Conservation (phyloP, 2,888 invertebrate species). For the Scaptodrosophila latifasciaeformis region DNA sequence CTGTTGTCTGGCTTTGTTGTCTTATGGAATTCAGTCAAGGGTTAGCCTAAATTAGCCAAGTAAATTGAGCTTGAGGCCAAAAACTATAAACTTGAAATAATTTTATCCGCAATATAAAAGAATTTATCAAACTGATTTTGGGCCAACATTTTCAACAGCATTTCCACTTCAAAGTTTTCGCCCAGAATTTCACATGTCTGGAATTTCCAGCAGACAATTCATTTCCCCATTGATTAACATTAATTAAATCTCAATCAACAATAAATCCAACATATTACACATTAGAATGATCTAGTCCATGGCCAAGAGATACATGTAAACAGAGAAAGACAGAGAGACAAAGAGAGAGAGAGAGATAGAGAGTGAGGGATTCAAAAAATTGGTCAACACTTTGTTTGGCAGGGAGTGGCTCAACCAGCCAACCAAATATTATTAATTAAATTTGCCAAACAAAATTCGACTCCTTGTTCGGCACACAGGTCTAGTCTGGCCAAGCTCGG, state of each 20-base stretch:
- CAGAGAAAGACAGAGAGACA: background rate
- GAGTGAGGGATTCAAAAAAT: background rate
- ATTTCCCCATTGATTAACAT: too few relatives aligned
- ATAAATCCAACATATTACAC: too few relatives aligned
- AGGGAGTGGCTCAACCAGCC: background rate
- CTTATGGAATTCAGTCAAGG: constrained; percentile 13
- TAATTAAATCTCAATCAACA: too few relatives aligned
- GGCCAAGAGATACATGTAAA: background rate
- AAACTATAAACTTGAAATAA: too few relatives aligned
- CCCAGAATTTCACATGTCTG: too few relatives aligned
- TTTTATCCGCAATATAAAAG: too few relatives aligned
- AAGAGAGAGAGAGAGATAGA: background rate
- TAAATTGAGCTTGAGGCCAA: constrained; percentile 32
- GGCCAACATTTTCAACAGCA: too few relatives aligned
- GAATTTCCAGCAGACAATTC: too few relatives aligned
- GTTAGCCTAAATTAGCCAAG: constrained; percentile 46
- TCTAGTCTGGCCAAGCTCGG: too few relatives aligned
- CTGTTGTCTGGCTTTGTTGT: background rate
- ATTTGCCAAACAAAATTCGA: constrained; percentile 55
- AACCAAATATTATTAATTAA: constrained; percentile 55
- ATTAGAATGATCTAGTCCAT: background rate
- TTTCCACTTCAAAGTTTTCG: too few relatives aligned
- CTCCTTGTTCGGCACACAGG: too few relatives aligned
- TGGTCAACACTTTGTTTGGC: background rate
- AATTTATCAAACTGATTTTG: too few relatives aligned